Evolutionary conservation across 2,113 vertebrate species (phyloP), one percentile per base, ranked within the genome.

Genomic region (Etia nguti): DNA sequence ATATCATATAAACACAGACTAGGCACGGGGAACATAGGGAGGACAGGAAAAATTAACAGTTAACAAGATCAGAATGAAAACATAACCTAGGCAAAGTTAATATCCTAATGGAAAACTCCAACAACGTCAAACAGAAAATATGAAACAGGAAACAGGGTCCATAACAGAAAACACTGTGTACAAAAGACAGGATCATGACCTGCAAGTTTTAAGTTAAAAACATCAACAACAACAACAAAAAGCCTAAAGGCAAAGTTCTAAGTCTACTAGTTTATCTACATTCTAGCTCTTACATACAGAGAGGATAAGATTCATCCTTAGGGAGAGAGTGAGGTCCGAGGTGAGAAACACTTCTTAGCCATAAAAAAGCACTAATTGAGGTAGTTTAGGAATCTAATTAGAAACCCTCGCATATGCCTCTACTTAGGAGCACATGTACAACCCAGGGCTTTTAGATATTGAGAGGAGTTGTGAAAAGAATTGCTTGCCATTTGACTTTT

Each of bases 191-290:
- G 38, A 65, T 38, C 1, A 36, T 65, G 60, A 65, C 34, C 20
- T 65, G 60, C 34, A 65, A 38, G 48, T 62, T 84, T 85, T 54
- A 38, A 7, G 80, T 60, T 15, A 83, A 52, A 88, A 50, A 62
- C 59, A 65, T 10, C 38, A 41, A 65, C 6, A 34, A 34, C 3
- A 43, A 31, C 57, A 57, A 31, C 57, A 62, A 88, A 80, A 68
- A 56, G 36, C 84, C 79, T 65, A 38, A 65, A 80, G 82, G 52
- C 50, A 50, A 65, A 80, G 50, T 22, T 85, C 80, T 82, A 46
- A 84, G 81, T 91, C 75, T 52, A 57, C 18, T 46, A 50, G 13
- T 65, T 86, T 68, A 82, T 92, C 82, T 86, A 20, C 80, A 85
- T 84, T 91, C 80, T 41, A 65, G 31, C 5, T 79, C 60, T 80